Evolutionary conservation across 1,140 invertebrate species (phyloP).

Genomic region (Nomia melanderi): DNA sequence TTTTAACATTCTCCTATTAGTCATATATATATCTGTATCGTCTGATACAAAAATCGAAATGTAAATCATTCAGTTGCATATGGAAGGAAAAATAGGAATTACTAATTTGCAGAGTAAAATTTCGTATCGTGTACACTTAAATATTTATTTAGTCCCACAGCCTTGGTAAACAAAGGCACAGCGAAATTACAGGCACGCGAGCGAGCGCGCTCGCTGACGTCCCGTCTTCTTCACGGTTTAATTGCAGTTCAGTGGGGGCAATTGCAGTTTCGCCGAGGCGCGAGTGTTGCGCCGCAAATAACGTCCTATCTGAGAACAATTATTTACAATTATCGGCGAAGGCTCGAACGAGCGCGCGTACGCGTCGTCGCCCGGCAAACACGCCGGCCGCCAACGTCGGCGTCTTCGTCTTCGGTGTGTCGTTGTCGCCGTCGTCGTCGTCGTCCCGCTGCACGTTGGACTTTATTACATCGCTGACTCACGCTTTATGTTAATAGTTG

Average conservation of each 20-base stretch:
- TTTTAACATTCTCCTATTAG: no score
- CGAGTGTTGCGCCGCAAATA: constrained; percentile 18
- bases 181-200: not conserved
- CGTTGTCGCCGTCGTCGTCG: constrained; percentile 41
- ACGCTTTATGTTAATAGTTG: constrained; percentile 37
- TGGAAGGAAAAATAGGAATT: no score
- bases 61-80: no score
- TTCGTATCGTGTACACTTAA: no score
- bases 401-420: no score
- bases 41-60: no score
- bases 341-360: not conserved
- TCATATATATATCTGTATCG: no score
- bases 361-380: constrained; percentile 25
- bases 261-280: not conserved
- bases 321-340: constrained; percentile 50
- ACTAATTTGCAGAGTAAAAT: no score
- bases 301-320: constrained; percentile 42
- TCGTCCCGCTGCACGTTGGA: constrained; percentile 56
- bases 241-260: constrained; percentile 6
- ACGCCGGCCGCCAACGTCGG: constrained; percentile 7
- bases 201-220: not conserved
- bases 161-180: not conserved
- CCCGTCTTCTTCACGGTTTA: not conserved
- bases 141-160: no score
- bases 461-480: constrained; percentile 51